Evolutionary conservation across 2,888 invertebrate species (phyloP), one percentile per base, ranked within the genome.

Genomic region (Gibbula magus): DNA sequence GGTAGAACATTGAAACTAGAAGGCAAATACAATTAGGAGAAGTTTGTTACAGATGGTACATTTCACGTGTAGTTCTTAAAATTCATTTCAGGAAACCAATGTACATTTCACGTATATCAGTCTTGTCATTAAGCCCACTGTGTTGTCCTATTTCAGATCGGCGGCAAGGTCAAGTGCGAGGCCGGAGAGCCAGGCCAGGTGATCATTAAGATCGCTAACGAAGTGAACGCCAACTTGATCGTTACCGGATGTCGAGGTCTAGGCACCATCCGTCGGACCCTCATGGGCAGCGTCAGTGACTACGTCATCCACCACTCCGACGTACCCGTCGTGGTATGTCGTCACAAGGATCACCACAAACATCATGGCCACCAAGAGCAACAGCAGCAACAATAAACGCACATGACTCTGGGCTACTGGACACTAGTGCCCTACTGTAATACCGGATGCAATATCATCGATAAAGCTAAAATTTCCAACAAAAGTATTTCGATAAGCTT

Each of bases 91-190:
- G 35, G 35, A 7, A 35, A 35, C 3, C 35, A 35, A 7, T 35
- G 7, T 7, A 35, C 35, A 35, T 35, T n/a, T n/a, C n/a, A n/a
- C n/a, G n/a, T n/a, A n/a, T n/a, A n/a, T n/a, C n/a, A n/a, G n/a
- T 35, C 4, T 5, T 8, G 35, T 35, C 35, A 35, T 35, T 5
- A 35, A 5, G 35, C 35, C 3, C 8, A 3, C 35, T 35, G 8
- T 45, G 4, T 45, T 45, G 45, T n/a, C n/a, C n/a, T n/a, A n/a
- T n/a, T 77, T 16, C 80, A 87, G 87, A 83, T 87, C 77, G 88
- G 88, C 16, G 88, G 88, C 39, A 88, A 86, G 78, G 87, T 88
- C 32, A 88, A 88, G 76, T 87, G 87, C 77, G 81, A 86, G 4
- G 85, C 86, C n/a, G 78, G 29, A 0, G 25, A 22, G 16, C 20